These are phyloP conservation scores for Ptychochromis oligacanthus DNA, from an alignment of 2,113 vertebrate species.

Conservation along the genomic window DNA sequence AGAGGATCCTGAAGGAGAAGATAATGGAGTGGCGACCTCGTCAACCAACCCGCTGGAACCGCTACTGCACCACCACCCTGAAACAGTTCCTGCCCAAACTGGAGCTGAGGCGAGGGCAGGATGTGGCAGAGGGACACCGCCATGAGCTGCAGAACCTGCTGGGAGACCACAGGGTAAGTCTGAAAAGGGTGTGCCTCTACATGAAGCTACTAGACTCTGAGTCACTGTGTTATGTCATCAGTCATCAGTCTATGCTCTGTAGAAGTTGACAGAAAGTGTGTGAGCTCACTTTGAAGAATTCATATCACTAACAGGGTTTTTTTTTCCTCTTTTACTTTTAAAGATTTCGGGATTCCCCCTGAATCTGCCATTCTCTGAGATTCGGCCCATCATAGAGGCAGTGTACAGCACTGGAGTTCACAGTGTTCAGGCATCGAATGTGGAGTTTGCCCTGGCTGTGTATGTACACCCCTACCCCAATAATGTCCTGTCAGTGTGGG, in stretches of 20 bases:
- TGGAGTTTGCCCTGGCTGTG: conserved; percentile 94
- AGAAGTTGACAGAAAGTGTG: neutral
- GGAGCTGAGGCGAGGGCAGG: conserved; percentile 86
- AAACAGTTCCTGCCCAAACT: conserved; percentile 91
- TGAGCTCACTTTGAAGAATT: neutral
- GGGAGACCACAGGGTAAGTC: conserved; percentile 90
- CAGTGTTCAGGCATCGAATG: conserved; percentile 83
- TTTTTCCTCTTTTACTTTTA: neutral
- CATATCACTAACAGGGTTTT: neutral
- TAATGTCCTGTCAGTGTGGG: conserved; percentile 92
- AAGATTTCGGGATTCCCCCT: conserved; percentile 97
- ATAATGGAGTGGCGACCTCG: conserved; percentile 97
- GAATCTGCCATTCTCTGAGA: conserved; percentile 91
- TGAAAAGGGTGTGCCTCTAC: neutral
- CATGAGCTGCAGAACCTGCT: conserved; percentile 88
- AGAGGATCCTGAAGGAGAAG: conserved; percentile 94
- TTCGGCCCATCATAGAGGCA: conserved; percentile 88
- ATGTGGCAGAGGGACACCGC: conserved; percentile 86
- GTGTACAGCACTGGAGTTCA: conserved; percentile 95
- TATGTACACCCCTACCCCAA: conserved; percentile 93
- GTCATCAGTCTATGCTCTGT: neutral
- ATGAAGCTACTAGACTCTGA: neutral
- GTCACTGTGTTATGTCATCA: conserved; percentile 1
- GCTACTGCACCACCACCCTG: conserved; percentile 88
- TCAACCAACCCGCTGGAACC: conserved; percentile 95